These are phyloP conservation scores for Hydropsyche betteni DNA, from an alignment of 2,888 invertebrate genomes.

Conservation along the genomic window DNA sequence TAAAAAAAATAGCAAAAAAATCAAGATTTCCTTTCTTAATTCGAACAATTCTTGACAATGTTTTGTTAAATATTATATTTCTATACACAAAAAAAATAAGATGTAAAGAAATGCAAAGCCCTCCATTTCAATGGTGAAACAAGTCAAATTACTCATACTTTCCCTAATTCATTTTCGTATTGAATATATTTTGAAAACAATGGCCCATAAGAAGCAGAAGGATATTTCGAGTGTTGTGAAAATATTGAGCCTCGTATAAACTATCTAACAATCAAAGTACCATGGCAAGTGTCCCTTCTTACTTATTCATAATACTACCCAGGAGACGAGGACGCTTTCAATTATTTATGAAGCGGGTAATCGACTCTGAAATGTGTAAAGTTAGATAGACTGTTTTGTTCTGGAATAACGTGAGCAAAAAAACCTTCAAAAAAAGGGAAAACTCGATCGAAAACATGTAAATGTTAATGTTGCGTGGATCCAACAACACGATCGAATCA, in stretches of 20 bases:
- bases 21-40: no score
- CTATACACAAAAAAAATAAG: no score
- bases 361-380: constrained; percentile 29
- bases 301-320: constrained; percentile 27
- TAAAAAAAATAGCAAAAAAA: no score
- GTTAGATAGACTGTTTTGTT: constrained; percentile 24
- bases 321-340: constrained; percentile 17
- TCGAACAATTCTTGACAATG: no score
- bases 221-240: constrained; percentile 4
- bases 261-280: constrained; percentile 14
- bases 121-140: no score
- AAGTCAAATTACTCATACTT: no score
- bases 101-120: no score
- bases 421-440: background rate
- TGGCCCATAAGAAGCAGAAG: background rate
- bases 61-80: no score
- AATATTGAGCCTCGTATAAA: constrained; percentile 4
- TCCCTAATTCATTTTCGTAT: background rate
- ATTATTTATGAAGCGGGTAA: constrained; percentile 32
- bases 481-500: no score
- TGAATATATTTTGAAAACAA: background rate
- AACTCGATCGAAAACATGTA: constrained; percentile 1
- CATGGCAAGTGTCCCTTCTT: constrained; percentile 17
- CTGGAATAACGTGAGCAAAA: background rate
- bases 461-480: background rate